A percentile compares a stretch with the other conserved stretches of the same genome.
phyloP scores from a whole-genome alignment of 2,888 invertebrate species.

The Dorcus parallelipipedus region DNA sequence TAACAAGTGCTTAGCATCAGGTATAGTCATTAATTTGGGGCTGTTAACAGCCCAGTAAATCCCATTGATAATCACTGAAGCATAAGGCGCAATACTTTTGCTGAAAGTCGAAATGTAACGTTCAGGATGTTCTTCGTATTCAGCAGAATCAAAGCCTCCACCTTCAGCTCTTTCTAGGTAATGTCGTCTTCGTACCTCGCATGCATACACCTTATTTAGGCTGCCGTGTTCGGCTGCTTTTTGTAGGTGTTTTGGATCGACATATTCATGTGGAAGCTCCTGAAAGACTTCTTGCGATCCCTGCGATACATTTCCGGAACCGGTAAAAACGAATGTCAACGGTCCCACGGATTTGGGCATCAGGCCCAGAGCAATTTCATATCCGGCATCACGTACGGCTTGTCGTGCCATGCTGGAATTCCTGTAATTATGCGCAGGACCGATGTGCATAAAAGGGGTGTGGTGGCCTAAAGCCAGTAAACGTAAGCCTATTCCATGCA shows the following conservation, averaged over 20 bases:
- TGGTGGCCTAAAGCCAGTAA: constrained; percentile 95
- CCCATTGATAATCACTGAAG: constrained; percentile 94
- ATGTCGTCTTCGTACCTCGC: constrained; percentile 69
- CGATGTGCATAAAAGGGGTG: constrained; percentile 99
- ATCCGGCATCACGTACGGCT: constrained; percentile 97
- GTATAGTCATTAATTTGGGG: constrained; percentile 93
- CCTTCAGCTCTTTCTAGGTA: constrained; percentile 91
- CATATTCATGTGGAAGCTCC: constrained; percentile 96
- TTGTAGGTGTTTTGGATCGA: constrained; percentile 88
- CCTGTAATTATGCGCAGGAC: constrained; percentile 97
- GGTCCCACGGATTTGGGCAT: constrained; percentile 99
- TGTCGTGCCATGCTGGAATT: constrained; percentile 97
- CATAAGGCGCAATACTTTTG: constrained; percentile 95
- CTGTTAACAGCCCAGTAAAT: constrained; percentile 99
- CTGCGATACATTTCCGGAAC: constrained; percentile 96
- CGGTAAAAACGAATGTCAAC: constrained; percentile 95
- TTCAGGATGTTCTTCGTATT: constrained; percentile 91
- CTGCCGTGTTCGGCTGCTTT: constrained; percentile 97
- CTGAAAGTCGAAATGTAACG: constrained; percentile 94
- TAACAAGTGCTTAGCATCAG: constrained; percentile 93
- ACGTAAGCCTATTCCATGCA: constrained; percentile 93
- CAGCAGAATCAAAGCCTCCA: constrained; percentile 81
- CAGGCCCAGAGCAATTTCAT: constrained; percentile 89
- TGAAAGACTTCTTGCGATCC: constrained; percentile 89
- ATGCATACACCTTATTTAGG: constrained; percentile 82